Base-by-base conservation (phyloP, 35 echinoderm and acorn worm species). In the Patiria miniata region DNA sequence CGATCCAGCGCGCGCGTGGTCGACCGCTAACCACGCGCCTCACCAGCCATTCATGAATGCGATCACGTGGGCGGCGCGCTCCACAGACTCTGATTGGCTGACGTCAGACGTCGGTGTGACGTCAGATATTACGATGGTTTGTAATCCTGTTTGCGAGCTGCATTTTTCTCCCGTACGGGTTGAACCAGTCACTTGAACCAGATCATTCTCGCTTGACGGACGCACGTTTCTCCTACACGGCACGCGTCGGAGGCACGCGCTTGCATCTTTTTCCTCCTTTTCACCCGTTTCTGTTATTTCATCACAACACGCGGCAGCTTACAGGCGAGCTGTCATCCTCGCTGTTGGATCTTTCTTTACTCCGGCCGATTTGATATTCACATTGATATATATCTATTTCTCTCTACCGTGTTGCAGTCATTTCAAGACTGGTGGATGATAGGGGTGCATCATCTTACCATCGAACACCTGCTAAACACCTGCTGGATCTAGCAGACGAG, bases 51-150 rank as follows among this genome's bases (percentile, higher is more conserved):
- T 36, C 65, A 73, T 73, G 42, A 73, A 34, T 14, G 10, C 14
- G 65, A 73, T 73, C 65, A 73, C 65, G 65, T 73, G 65, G 65
- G 65, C 65, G 65, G 26, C 29, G 65, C 29, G 65, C 34, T 73
- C 19, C 65, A 30, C 65, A 73, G 65, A 8, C 65, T 73, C 19
- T 73, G 65, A 73, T 73, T 73, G 65, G 65, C 65, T 73, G 65
- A 73, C 65, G 65, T 73, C 65, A 73, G 65, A 73, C 65, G 26
- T 18, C 65, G 21, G 8, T 2, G 65, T 73, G 65, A 73, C 65
- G 65, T 73, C 65, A 73, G 65, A 10, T 73, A 73, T 73, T 73
- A 73, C 65, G 65, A 73, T 30, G 65, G 65, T 73, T 47, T 73
- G 65, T 73, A 73, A 73, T 73, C 65, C 21, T 73, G 26, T 73